Evolutionary conservation across 2,113 vertebrate genomes (phyloP).

Genomic region (Leptobrachium leishanense): DNA sequence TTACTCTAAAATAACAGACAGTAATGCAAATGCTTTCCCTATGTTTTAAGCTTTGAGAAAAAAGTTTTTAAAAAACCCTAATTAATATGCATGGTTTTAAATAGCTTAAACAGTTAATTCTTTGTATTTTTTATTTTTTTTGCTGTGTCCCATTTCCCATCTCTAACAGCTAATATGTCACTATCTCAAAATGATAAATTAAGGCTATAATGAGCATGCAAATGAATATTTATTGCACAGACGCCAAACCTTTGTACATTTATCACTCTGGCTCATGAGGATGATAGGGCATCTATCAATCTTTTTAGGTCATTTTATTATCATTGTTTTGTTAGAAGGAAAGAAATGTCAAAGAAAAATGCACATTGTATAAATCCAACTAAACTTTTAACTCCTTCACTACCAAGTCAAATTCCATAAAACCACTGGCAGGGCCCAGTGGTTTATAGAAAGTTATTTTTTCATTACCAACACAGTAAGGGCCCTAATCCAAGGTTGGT

Average conservation of each 20-base stretch:
- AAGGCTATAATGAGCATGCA: slow-evolving; percentile 28
- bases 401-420: no score
- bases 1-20: no score
- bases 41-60: no score
- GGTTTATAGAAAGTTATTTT: no score
- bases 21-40: no score
- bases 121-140: not conserved
- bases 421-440: no score
- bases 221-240: slow-evolving; percentile 38
- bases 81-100: not conserved
- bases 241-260: slow-evolving; percentile 19
- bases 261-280: slow-evolving; percentile 12
- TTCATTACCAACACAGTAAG: no score
- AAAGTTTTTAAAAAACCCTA: not conserved
- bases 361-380: no score
- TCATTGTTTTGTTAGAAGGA: no score
- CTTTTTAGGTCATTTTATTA: not conserved
- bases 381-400: no score
- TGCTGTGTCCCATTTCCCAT: slow-evolving; percentile 14
- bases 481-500: no score
- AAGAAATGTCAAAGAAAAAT: no score
- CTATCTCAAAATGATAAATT: slow-evolving; percentile 37
- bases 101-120: slow-evolving; percentile 16
- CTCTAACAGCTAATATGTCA: slow-evolving; percentile 26
- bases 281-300: slow-evolving; percentile 10